Evolutionary conservation across 2,113 vertebrate species (phyloP), one percentile per base, ranked within the genome.

Genomic region (Saccopteryx leptura): DNA sequence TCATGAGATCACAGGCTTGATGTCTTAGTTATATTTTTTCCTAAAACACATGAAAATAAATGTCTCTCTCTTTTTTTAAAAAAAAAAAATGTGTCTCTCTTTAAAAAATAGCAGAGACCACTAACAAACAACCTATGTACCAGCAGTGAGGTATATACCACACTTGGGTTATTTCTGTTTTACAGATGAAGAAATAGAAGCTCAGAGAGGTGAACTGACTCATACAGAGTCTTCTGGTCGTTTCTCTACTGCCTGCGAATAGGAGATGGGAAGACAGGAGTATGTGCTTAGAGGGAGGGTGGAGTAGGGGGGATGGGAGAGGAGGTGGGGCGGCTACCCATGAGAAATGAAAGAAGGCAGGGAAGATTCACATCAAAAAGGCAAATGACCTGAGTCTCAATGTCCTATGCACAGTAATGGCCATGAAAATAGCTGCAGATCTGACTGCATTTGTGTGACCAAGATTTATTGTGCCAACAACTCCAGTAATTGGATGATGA

Each of bases 401-500:
- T 88, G 94, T 95, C 94, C 92, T 95, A 93, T 96, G 97, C 96
- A 95, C 96, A 69, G 92, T 96, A 94, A 97, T 89, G 93, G 88
- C 92, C 83, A 79, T 93, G 89, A 90, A 96, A 97, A 97, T 97
- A 97, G 96, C 96, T 78, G 94, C 94, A 96, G 96, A 93, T 91
- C 88, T 88, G 95, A 94, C 94, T 92, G 96, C 94, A 75, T 90
- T 92, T 96, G 93, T 96, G 94, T 92, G 91, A 96, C 94, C 76
- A 96, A 96, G 97, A 98, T 97, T 97, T 96, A 98, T 97, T 84
- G 91, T 85, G 89, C 97, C 90, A 90, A 95, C 72, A 63, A 33
- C 93, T 93, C 91, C 19, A 12, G 97, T 97, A 97, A 97, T 97
- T 97, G 96, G 96, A 97, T 95, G 96, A 95, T 93, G 95, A 89